These are phyloP conservation scores for Sinohyriopsis cumingii DNA, from an alignment of 2,888 invertebrate genomes.

Conservation along the genomic window DNA sequence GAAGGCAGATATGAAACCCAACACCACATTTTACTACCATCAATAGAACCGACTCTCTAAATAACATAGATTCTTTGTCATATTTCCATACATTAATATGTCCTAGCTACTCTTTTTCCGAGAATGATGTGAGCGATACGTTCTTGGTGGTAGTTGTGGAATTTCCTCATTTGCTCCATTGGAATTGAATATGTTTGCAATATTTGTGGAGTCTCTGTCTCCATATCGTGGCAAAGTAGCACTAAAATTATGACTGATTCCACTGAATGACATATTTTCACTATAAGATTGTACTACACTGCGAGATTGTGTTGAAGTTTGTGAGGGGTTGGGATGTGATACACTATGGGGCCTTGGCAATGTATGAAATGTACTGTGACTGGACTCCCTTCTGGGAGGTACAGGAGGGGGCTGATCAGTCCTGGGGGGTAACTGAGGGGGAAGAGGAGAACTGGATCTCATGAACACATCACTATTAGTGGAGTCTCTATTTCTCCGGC, in stretches of 20 bases:
- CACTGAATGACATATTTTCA: neutral
- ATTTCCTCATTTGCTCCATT: conserved; percentile 54
- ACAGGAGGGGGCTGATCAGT: conserved; percentile 78
- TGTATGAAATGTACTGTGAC: conserved; percentile 34
- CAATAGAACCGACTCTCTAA: no score
- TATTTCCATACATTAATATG: no score
- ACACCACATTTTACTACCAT: no score
- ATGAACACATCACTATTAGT: conserved; percentile 72
- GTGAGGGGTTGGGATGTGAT: conserved; percentile 28
- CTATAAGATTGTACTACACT: conserved; percentile 20
- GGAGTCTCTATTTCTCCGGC: conserved; percentile 75
- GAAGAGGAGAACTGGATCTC: conserved; percentile 75
- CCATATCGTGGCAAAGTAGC: conserved; percentile 57
- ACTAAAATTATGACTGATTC: conserved; percentile 36
- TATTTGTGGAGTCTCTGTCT: conserved; percentile 37
- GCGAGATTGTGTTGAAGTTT: conserved; percentile 30
- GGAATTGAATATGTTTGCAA: conserved; percentile 48
- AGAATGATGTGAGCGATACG: conserved; percentile 58
- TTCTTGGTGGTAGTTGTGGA: conserved; percentile 69
- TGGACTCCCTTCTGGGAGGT: conserved; percentile 76
- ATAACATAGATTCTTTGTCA: no score
- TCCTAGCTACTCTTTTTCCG: conserved; percentile 60
- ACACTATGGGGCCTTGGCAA: conserved; percentile 51
- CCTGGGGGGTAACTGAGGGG: conserved; percentile 80
- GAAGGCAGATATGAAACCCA: no score